These are phyloP conservation scores for Syngnathus rostellatus DNA, from an alignment of 2,797 vertebrate genomes.

Conservation along the genomic window DNA sequence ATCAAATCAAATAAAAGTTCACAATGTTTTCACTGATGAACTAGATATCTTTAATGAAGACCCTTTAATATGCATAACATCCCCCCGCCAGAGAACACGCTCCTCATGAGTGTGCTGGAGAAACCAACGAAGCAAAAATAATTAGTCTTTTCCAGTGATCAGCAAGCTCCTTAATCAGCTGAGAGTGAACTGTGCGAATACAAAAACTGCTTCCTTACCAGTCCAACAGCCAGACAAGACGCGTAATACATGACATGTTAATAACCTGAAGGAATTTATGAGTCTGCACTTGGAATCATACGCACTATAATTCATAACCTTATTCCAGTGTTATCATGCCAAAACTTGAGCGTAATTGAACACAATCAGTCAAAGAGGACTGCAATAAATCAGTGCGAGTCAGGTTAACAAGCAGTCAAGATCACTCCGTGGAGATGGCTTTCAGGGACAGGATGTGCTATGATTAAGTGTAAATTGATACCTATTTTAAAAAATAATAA, in stretches of 20 bases:
- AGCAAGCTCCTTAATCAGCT: constrained; percentile 50
- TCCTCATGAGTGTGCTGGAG: constrained; percentile 30
- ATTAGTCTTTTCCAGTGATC: constrained; percentile 51
- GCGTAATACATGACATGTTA: constrained; percentile 19
- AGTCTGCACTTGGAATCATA: constrained; percentile 17
- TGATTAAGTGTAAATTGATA: background rate
- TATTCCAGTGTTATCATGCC: constrained; percentile 14
- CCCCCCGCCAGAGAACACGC: constrained; percentile 26
- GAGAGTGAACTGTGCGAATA: constrained; percentile 42
- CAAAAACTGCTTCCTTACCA: constrained; percentile 41
- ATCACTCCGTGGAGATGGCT: background rate
- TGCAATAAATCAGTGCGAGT: constrained; percentile 28
- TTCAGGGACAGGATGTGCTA: background rate
- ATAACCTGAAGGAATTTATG: constrained; percentile 31
- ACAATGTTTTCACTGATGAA: constrained; percentile 12
- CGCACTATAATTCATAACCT: constrained; percentile 14
- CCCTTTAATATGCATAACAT: constrained; percentile 31
- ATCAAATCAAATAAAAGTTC: constrained; percentile 25
- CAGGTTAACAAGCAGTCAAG: constrained; percentile 4
- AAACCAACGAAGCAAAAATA: constrained; percentile 46
- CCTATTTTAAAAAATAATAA: background rate
- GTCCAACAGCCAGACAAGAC: constrained; percentile 36
- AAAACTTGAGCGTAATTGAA: constrained; percentile 9
- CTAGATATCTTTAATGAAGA: constrained; percentile 30
- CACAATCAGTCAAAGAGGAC: constrained; percentile 21